phyloP scores from a whole-genome alignment of 2,888 invertebrate species.

The Drosophila tripunctata region DNA sequence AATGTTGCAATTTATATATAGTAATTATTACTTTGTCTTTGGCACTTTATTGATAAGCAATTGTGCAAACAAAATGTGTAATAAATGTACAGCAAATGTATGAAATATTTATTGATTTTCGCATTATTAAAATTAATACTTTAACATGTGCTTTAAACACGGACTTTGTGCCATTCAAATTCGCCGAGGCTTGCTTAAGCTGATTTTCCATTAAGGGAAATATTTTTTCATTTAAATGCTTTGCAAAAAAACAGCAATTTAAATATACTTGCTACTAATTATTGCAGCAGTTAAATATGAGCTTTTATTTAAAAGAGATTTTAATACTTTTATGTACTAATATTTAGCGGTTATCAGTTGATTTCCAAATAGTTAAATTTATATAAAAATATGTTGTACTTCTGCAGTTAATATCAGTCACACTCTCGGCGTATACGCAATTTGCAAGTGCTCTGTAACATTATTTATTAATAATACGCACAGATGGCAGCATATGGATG shows the following conservation, averaged over 20 bases:
- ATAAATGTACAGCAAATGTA: conserved; percentile 8
- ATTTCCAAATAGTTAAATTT: neutral
- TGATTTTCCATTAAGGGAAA: neutral
- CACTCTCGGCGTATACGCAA: conserved; percentile 39
- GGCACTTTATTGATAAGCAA: conserved; percentile 21
- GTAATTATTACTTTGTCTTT: conserved; percentile 36
- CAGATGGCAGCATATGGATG: conserved; percentile 17
- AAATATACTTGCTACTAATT: too few relatives aligned
- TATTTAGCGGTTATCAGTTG: too few relatives aligned
- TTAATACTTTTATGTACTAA: neutral
- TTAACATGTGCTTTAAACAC: conserved; percentile 7
- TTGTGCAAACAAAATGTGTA: conserved; percentile 6
- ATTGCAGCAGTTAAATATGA: too few relatives aligned
- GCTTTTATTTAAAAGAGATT: neutral
- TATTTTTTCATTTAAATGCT: too few relatives aligned
- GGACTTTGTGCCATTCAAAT: neutral
- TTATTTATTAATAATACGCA: conserved; percentile 22
- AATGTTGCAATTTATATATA: conserved; percentile 41
- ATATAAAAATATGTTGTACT: neutral
- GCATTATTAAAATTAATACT: neutral
- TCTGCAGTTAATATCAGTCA: neutral
- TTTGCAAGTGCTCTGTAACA: conserved; percentile 26
- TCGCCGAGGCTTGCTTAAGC: neutral
- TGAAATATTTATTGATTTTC: conserved; percentile 14
- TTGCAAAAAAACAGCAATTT: too few relatives aligned